Percentiles rank a stretch among this genome's conserved stretches.
These are phyloP conservation scores for Parnassius orleans DNA, from an alignment of 2,888 invertebrate genomes.

Conservation along the genomic window DNA sequence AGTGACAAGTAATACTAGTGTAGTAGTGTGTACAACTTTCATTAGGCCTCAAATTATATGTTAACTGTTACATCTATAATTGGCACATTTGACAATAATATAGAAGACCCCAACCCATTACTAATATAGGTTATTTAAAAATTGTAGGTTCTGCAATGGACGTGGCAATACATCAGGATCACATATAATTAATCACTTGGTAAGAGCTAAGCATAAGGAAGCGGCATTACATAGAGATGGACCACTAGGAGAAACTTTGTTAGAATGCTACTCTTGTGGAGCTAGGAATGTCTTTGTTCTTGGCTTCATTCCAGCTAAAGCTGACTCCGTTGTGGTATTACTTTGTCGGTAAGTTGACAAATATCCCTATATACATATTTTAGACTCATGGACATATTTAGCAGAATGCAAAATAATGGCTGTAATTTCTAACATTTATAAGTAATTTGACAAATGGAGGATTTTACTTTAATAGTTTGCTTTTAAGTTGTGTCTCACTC, in stretches of 20 bases:
- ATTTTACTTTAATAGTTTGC: too few relatives aligned
- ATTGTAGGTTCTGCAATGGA: conserved; percentile 94
- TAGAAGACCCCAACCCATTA: too few relatives aligned
- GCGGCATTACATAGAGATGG: conserved; percentile 98
- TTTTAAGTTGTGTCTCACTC: too few relatives aligned
- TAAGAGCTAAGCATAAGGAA: conserved; percentile 99
- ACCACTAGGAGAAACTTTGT: conserved; percentile 97
- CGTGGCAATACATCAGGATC: conserved; percentile 98
- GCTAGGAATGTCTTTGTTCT: conserved; percentile 98
- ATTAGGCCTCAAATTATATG: too few relatives aligned
- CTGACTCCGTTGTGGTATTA: conserved; percentile 98
- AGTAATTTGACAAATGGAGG: too few relatives aligned
- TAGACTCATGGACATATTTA: neutral
- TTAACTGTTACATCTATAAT: too few relatives aligned
- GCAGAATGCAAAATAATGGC: neutral
- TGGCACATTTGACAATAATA: too few relatives aligned
- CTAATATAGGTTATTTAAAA: too few relatives aligned
- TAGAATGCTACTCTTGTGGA: conserved; percentile 99
- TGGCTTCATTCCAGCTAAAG: conserved; percentile 99
- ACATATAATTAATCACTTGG: conserved; percentile 99
- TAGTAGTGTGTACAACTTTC: too few relatives aligned
- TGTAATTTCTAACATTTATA: too few relatives aligned
- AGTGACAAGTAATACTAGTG: too few relatives aligned
- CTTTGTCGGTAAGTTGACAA: conserved; percentile 86
- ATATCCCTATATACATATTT: neutral